Evolutionary conservation across 2,113 vertebrate species (phyloP).

Genomic region (Lepisosteus oculatus): DNA sequence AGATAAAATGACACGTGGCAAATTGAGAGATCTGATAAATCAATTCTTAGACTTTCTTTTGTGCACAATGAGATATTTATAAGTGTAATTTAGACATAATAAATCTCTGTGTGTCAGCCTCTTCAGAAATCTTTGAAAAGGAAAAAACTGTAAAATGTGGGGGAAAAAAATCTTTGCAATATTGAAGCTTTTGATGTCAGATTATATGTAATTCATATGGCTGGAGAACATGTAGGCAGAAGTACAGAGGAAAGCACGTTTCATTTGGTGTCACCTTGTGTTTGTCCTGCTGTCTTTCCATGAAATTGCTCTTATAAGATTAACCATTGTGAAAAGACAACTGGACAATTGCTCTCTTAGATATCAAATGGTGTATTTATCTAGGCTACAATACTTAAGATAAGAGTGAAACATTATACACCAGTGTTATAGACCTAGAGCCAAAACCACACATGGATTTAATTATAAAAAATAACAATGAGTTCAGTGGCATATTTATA

Average conservation of each 20-base stretch:
- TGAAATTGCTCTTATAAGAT: constrained; percentile 10
- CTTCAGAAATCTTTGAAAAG: constrained; percentile 3
- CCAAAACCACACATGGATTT: no score
- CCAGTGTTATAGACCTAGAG: no score
- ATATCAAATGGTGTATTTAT: no score
- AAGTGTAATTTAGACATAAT: neutral
- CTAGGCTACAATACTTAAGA: no score
- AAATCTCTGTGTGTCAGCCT: neutral
- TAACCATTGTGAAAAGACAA: neutral
- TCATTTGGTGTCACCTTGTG: constrained; percentile 21
- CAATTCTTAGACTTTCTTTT: neutral
- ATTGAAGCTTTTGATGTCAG: constrained; percentile 19
- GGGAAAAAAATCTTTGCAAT: constrained; percentile 18
- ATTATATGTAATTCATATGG: constrained; percentile 18
- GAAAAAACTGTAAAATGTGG: neutral
- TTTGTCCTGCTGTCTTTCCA: constrained; percentile 21
- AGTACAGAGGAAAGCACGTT: neutral
- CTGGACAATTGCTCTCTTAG: no score
- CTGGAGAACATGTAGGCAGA: constrained; percentile 1
- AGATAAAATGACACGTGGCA: neutral
- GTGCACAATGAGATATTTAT: neutral
- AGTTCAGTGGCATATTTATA: no score
- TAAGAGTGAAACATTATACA: no score
- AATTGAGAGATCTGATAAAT: constrained; percentile 16
- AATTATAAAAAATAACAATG: no score